Percentiles rank a stretch among this genome's conserved stretches.
These are phyloP conservation scores for Isurus oxyrinchus DNA, from an alignment of 2,113 vertebrate genomes.

Conservation along the genomic window DNA sequence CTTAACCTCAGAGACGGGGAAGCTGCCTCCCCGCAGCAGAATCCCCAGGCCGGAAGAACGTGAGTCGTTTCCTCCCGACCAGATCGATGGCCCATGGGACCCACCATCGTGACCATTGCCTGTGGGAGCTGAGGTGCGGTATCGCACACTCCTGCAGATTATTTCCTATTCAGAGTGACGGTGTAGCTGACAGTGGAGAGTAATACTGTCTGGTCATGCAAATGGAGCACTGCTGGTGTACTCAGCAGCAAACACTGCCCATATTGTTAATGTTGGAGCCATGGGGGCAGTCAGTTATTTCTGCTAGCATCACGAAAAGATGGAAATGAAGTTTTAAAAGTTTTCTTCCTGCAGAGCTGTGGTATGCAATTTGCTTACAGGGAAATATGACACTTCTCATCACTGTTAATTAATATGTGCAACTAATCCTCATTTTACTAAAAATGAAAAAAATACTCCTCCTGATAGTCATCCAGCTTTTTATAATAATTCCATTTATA, in stretches of 20 bases:
- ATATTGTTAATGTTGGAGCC: neutral
- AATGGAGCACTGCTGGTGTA: neutral
- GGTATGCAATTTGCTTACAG: neutral
- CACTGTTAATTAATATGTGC: neutral
- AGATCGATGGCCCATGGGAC: too few species aligned
- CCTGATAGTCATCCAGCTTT: neutral
- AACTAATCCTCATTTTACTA: neutral
- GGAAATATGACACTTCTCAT: neutral
- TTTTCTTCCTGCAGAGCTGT: neutral
- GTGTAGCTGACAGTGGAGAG: neutral
- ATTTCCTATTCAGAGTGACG: neutral
- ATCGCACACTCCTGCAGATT: too few species aligned
- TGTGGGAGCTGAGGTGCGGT: too few species aligned
- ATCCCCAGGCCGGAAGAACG: too few species aligned
- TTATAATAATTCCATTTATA: neutral
- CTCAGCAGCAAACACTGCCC: neutral
- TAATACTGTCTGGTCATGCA: neutral
- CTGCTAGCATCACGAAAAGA: neutral
- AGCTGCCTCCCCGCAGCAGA: too few species aligned
- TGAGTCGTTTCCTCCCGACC: too few species aligned
- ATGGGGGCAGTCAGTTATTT: neutral
- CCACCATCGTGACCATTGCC: too few species aligned
- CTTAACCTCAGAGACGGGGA: too few species aligned
- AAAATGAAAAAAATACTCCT: neutral
- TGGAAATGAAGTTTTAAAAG: neutral